Evolutionary conservation across 1,140 invertebrate genomes (phyloP), one percentile per base, ranked within the genome.

Genomic region (Neotoxoptera formosana): DNA sequence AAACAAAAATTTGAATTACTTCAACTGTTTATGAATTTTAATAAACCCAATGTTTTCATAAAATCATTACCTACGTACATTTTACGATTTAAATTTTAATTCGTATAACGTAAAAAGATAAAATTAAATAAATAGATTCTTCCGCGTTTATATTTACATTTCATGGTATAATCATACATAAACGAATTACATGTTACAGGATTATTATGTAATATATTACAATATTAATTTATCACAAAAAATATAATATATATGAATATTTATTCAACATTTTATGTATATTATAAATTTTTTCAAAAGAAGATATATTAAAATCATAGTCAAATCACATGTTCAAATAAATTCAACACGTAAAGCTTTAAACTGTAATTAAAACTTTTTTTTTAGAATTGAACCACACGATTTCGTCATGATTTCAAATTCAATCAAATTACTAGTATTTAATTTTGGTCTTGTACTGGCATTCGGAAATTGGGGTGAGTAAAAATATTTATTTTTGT

Each of bases 381-480:
- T 89, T 89, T 89, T 89, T n/a, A 89, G 88, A 89, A 90, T n/a
- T n/a, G 25, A n/a, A 45, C 25, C 7, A 45, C 8, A 56, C 17
- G 9, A 45, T 56, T 92, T 36, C 47, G 4, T 93, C 34, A 93
- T 93, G 81, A 84, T 86, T 93, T 86, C 91, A 36, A 86, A 41
- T 84, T 84, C 91, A 34, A 17, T 93, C 91, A 86, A 93, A 86
- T 41, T 45, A 84, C 25, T 93, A 17, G 25, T 84, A 51, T 30
- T 93, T 20, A 21, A 93, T 45, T 53, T 93, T 56, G 48, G 67
- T 45, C 48, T 93, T 20, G 34, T 93, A 45, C 48, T 93, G 48
- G 81, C 81, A 30, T 53, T 86, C 14, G 81, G 91, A 34, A 86
- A 41, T 84, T 86, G 47, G 23, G 81, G 91, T 93, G 76, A 93